Evolutionary conservation across 2,113 vertebrate species (phyloP), one percentile per base, ranked within the genome.

Genomic region (Coreoperca whiteheadi): DNA sequence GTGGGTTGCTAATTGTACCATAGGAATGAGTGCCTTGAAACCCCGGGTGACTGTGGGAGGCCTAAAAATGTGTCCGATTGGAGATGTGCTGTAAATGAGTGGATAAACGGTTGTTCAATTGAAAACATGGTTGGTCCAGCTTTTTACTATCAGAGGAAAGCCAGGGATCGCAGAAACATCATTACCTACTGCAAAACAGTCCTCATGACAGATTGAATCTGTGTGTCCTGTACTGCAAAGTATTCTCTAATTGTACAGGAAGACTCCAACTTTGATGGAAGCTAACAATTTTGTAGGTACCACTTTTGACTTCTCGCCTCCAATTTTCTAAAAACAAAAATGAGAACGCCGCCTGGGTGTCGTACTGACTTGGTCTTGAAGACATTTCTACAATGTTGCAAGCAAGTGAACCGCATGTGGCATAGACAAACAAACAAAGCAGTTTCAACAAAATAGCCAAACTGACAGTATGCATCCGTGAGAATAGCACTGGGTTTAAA

Each of bases 1-100:
- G 91, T 92, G 90, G 91, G 91, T 72, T 90, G 91, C 81, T 88
- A 93, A 92, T 91, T 93, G 87, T 75, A 88, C 85, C 74, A 78
- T 32, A 87, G 85, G 86, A 90, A 88, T 85, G 90, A 91, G 87
- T 85, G 89, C 70, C 76, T 86, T 74, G 71, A 81, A 91, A 77
- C 73, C 69, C 63, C 12, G 46, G 64, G 73, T 64, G 91, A 20
- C 78, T 87, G 92, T 89, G 88, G 90, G 88, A 92, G 73, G 88
- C 85, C 85, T 81, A 37, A 72, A 84, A 84, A 92, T 74, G 69
- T 89, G 79, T 88, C 81, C 64, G 74, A 86, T 85, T 86, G 71
- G 80, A 87, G 75, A 90, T 75, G 16, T 87, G 63, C 87, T 79
- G 86, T 88, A 92, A 91, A 90, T 88, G 90, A 91, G 70, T 68